These are phyloP conservation scores for Streptopelia turtur DNA, from an alignment of 2,797 vertebrate species.

Conservation along the genomic window DNA sequence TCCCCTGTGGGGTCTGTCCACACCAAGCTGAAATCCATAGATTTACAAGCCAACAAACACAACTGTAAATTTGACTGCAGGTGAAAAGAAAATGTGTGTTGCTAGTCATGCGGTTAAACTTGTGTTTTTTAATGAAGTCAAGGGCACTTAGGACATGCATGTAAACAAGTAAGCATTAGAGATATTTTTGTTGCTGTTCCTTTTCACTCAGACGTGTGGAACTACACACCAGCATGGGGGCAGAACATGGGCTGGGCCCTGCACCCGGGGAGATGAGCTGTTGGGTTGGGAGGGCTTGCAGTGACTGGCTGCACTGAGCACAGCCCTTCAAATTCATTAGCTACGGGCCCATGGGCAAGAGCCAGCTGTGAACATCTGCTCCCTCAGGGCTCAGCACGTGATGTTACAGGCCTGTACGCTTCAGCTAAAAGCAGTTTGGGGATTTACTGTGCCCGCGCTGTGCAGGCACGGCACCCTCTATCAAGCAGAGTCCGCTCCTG, in stretches of 20 bases:
- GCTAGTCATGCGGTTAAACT: background rate
- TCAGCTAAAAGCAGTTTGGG: background rate
- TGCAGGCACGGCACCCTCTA: background rate
- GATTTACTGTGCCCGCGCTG: background rate
- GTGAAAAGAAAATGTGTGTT: slow-evolving; percentile 39
- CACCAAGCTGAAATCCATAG: background rate
- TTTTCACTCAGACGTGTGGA: accelerated
- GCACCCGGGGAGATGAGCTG: background rate
- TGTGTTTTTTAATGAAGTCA: slow-evolving; percentile 24
- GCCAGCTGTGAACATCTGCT: slow-evolving; percentile 55
- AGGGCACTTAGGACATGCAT: slow-evolving; percentile 1
- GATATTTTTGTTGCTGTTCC: background rate
- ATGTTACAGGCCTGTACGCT: background rate
- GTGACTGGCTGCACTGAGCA: background rate
- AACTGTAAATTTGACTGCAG: slow-evolving; percentile 37
- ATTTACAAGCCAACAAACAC: slow-evolving; percentile 55
- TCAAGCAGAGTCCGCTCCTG: background rate
- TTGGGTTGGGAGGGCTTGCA: background rate
- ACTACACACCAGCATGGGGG: accelerated
- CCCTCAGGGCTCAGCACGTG: background rate
- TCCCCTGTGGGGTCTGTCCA: slow-evolving; percentile 13
- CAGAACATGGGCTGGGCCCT: background rate
- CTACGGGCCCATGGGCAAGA: background rate
- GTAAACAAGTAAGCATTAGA: background rate
- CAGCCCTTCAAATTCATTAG: background rate